Conservation (phyloP, 2,113 vertebrate species). For the Xerus inauris region DNA sequence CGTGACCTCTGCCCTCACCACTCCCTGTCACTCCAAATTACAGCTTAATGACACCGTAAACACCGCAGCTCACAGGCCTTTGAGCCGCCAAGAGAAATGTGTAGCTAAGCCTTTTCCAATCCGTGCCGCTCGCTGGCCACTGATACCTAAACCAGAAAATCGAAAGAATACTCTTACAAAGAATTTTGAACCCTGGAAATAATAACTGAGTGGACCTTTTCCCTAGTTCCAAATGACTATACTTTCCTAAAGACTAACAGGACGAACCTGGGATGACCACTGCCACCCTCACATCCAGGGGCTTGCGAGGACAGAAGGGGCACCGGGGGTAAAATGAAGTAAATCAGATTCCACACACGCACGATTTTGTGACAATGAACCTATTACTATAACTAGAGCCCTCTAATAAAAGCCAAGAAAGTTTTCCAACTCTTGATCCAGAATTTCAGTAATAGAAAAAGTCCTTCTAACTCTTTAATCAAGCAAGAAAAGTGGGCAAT, state of each 20-base stretch:
- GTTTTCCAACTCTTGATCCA: background rate
- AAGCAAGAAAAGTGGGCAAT: background rate
- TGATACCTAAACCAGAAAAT: background rate
- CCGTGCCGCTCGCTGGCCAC: background rate
- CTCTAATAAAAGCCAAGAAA: background rate
- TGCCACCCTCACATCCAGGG: too few species aligned
- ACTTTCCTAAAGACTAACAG: background rate
- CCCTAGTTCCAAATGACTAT: background rate
- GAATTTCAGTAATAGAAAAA: background rate
- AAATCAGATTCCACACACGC: too few species aligned
- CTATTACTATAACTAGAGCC: too few species aligned
- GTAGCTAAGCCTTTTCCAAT: background rate
- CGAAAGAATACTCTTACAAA: background rate
- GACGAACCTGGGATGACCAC: too few species aligned
- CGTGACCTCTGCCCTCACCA: background rate
- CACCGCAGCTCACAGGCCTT: background rate
- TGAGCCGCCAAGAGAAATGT: background rate
- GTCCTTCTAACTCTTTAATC: background rate
- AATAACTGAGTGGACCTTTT: background rate
- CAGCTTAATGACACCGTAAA: constrained; percentile 44
- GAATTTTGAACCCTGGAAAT: background rate
- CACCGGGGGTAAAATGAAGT: too few species aligned
- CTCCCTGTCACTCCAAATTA: background rate
- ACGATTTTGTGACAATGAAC: too few species aligned
- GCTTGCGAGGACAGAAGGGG: too few species aligned